Evolutionary conservation across 2,888 invertebrate species (phyloP).

Genomic region (Amphimallon solstitiale): DNA sequence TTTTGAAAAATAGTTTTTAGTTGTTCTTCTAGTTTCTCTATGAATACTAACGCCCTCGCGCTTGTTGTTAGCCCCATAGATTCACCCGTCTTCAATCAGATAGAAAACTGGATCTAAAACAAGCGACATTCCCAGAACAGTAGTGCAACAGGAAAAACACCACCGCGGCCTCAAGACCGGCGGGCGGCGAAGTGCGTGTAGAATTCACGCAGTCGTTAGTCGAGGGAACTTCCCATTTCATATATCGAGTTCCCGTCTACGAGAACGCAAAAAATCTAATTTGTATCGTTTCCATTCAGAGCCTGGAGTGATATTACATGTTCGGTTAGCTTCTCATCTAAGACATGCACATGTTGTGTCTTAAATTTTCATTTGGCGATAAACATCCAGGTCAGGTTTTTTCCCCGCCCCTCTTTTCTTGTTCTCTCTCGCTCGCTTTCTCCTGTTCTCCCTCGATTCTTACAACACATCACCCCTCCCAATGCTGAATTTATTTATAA

Average conservation of each 20-base stretch:
- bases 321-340: not conserved
- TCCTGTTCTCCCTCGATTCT: too few species aligned
- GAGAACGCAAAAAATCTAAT: constrained; percentile 9
- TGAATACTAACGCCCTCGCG: too few species aligned
- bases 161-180: not conserved
- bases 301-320: not conserved
- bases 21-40: too few species aligned
- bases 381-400: constrained; percentile 5
- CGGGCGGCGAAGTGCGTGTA: not conserved
- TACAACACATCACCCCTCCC: too few species aligned
- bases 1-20: too few species aligned
- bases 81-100: too few species aligned
- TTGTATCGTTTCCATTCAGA: not conserved
- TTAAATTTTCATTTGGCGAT: constrained; percentile 3
- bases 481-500: too few species aligned
- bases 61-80: too few species aligned
- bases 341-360: not conserved
- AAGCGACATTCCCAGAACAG: not conserved
- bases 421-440: too few species aligned
- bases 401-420: not conserved
- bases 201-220: not conserved
- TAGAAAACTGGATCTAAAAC: too few species aligned
- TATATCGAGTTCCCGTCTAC: too few species aligned
- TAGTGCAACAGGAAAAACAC: not conserved
- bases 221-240: too few species aligned